Conservation (phyloP, 2,113 vertebrate species). For the Carassius gibelio region DNA sequence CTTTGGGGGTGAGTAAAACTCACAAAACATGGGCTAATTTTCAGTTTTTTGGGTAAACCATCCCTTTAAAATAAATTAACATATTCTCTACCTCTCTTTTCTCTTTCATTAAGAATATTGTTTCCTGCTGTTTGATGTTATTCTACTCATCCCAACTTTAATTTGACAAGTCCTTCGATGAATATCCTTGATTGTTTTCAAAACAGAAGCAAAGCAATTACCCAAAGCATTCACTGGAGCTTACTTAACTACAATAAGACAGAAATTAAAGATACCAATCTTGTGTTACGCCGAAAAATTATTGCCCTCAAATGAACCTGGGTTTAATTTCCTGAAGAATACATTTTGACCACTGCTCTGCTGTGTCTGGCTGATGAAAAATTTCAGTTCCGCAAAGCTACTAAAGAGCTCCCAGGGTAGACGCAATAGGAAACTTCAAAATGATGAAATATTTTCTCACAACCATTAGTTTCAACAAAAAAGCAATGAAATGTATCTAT, state of each 20-base stretch:
- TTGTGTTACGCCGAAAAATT: conserved; percentile 21
- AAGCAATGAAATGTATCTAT: conserved; percentile 28
- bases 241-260: conserved; percentile 14
- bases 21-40: too few relatives aligned
- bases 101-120: neutral
- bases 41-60: too few relatives aligned
- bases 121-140: neutral
- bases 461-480: conserved; percentile 40
- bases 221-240: conserved; percentile 12
- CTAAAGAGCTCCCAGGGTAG: conserved; percentile 38
- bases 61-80: neutral
- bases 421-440: conserved; percentile 25
- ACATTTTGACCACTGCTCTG: conserved; percentile 36
- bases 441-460: conserved; percentile 49
- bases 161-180: neutral
- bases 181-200: neutral
- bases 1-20: too few relatives aligned
- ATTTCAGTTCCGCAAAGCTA: conserved; percentile 14
- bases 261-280: conserved; percentile 6
- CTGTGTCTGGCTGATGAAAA: conserved; percentile 44
- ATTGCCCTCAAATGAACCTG: conserved; percentile 37
- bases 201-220: conserved; percentile 20
- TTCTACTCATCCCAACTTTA: neutral
- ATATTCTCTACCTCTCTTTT: neutral
- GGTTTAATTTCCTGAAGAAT: conserved; percentile 34